phyloP scores from a whole-genome alignment of 2,797 vertebrate genomes.

The Lutjanus argentimaculatus region DNA sequence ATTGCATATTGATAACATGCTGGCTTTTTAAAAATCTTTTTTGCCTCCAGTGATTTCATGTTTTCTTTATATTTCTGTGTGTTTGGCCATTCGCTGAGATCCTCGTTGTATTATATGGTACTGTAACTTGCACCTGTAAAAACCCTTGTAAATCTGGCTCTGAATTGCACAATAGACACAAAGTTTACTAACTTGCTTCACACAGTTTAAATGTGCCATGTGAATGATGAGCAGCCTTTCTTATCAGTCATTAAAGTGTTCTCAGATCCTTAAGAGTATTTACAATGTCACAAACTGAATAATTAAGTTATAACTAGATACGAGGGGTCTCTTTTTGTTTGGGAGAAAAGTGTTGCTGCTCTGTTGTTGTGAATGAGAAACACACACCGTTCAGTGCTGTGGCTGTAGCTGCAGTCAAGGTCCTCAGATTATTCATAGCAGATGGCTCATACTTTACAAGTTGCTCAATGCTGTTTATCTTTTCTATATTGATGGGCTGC shows the following conservation, averaged over 20 bases:
- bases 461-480: not conserved
- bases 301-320: not conserved
- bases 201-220: not conserved
- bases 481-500: not conserved
- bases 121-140: not conserved
- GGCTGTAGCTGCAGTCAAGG: not conserved
- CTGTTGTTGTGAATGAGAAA: not conserved
- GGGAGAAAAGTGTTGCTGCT: not conserved
- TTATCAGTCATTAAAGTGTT: not conserved
- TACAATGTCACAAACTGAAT: not conserved
- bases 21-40: not conserved
- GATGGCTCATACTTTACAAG: slow-evolving; percentile 5
- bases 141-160: not conserved
- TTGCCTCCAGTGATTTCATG: no score
- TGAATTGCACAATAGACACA: not conserved
- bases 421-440: slow-evolving; percentile 9
- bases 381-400: not conserved
- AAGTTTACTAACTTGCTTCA: no score
- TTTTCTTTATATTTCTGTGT: not conserved
- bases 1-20: not conserved
- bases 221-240: not conserved
- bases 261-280: not conserved
- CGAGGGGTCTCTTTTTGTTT: not conserved
- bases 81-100: not conserved
- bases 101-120: not conserved